Conservation (phyloP, 2,113 vertebrate genomes). For the Ovibos moschatus region DNA sequence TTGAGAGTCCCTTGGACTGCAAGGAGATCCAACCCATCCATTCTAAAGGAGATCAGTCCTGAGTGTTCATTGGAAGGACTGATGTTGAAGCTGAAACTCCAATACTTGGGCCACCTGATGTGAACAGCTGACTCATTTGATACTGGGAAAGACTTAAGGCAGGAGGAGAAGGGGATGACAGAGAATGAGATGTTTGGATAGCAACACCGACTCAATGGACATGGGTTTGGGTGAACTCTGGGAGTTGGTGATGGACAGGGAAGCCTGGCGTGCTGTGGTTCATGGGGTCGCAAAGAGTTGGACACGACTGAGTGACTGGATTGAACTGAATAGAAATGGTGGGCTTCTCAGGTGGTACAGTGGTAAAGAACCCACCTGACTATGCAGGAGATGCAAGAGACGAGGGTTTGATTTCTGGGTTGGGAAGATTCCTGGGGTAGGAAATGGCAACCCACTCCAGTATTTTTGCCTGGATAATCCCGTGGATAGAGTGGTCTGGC, state of each 20-base stretch:
- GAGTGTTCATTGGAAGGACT: background rate
- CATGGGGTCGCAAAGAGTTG: background rate
- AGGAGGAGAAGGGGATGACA: background rate
- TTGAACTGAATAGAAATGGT: background rate
- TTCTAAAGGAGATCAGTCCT: background rate
- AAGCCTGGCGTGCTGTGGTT: background rate
- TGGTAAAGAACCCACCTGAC: background rate
- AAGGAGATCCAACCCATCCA: background rate
- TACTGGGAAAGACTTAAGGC: background rate
- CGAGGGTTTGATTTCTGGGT: background rate
- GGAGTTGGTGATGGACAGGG: background rate
- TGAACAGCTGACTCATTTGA: background rate
- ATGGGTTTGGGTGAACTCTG: background rate
- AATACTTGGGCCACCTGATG: background rate
- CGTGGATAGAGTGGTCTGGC: fast-evolving
- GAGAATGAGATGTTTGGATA: background rate
- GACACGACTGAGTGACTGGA: fast-evolving
- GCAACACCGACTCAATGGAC: background rate
- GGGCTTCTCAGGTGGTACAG: background rate
- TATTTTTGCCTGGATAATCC: background rate
- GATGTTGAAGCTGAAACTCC: background rate
- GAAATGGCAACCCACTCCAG: background rate
- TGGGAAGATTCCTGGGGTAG: background rate
- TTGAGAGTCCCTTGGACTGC: background rate
- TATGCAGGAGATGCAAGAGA: background rate